Base-by-base conservation (phyloP, 2,797 vertebrate genomes). In the Anguilla pacifica region DNA sequence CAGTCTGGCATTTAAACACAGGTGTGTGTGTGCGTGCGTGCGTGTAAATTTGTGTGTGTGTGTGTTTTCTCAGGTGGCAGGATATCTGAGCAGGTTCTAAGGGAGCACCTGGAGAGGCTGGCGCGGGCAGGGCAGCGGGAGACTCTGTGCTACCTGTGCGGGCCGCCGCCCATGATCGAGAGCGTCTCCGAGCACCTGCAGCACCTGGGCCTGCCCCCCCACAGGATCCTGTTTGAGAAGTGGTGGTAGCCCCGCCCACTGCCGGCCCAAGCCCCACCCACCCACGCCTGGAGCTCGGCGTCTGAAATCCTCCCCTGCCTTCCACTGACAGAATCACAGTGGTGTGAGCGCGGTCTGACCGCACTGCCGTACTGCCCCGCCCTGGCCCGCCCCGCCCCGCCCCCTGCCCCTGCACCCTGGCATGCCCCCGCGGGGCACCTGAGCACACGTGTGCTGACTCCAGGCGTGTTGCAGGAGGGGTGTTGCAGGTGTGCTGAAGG, bases 161-260 rank as follows among this genome's bases (percentile, higher is more conserved):
- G 99, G 28, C 99, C 99, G 6, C 98, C 98, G 49, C 97, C 97
- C 6, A 99, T 99, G 98, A 98, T 97, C 25, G 97, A 99, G 93
- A 96, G 96, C 0, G 89, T 98, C 92, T 98, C 97, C 89, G 93
- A 94, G 90, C 94, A 96, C 81, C 96, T 99, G 0, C 91, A 91
- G 89, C 92, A 91, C 39, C 89, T 96, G 3, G 96, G 95, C 28
- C 94, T 99, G 85, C 90, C 97, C 0, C 94, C 91, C 89, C 95
- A 97, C 89, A 95, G 93, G 92, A 95, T 99, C 92, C 93, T 96
- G 90, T 99, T 97, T 92, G 99, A 99, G 95, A 99, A 99, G 91
- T 99, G 98, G 99, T 99, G 99, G 99, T 99, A 98, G 93, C 85
- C n/a, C 0, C 11, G 31, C 53, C 51, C 43, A 13, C 3, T 46